A percentile compares a stretch with the other conserved stretches of the same genome.
These are phyloP conservation scores for Cromileptes altivelis DNA, from an alignment of 2,113 vertebrate genomes.

Conservation along the genomic window DNA sequence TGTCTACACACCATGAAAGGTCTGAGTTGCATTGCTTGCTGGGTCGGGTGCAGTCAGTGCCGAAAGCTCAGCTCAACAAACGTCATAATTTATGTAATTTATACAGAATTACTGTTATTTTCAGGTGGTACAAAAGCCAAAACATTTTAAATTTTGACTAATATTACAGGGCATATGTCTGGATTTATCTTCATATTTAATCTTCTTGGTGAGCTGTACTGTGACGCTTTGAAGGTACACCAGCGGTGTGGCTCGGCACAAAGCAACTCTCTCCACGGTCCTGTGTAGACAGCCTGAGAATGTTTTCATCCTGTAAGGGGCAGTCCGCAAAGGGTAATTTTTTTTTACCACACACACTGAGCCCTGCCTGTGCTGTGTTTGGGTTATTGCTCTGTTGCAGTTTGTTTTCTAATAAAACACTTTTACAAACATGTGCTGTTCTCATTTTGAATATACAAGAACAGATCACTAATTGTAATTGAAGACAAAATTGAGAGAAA, in stretches of 20 bases:
- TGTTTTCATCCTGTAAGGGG: slow-evolving; percentile 91
- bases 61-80: background rate
- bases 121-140: slow-evolving; percentile 16
- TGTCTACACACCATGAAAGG: slow-evolving; percentile 49
- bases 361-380: slow-evolving; percentile 87
- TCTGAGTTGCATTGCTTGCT: slow-evolving; percentile 22
- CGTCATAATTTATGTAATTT: slow-evolving; percentile 22
- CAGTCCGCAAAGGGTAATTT: slow-evolving; percentile 89
- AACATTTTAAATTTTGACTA: slow-evolving; percentile 24
- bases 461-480: background rate
- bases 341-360: slow-evolving; percentile 89
- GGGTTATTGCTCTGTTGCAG: slow-evolving; percentile 84
- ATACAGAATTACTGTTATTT: slow-evolving; percentile 20
- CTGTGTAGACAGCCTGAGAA: slow-evolving; percentile 85
- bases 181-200: background rate
- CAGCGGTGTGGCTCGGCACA: background rate
- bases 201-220: background rate
- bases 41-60: background rate
- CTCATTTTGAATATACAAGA: background rate
- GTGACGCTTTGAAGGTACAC: background rate
- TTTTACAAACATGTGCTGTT: slow-evolving; percentile 66
- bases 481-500: background rate
- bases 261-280: slow-evolving; percentile 21
- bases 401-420: slow-evolving; percentile 87
- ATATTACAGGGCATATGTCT: background rate